Percentiles rank a stretch among this genome's conserved stretches.
phyloP scores from a whole-genome alignment of 2,113 vertebrate genomes.

The Nothobranchius kuhntae region DNA sequence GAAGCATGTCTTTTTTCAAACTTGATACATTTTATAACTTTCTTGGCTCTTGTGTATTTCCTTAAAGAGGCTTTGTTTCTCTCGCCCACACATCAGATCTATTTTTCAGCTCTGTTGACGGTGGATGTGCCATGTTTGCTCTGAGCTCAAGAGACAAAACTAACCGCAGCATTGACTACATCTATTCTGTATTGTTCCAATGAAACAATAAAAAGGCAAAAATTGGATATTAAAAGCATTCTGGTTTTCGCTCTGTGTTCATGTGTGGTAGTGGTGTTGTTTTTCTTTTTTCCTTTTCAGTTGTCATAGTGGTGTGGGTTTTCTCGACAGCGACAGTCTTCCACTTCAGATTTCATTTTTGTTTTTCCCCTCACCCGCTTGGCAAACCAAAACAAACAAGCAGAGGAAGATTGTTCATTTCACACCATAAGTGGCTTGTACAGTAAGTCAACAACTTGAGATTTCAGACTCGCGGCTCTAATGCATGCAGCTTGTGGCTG shows the following conservation, averaged over 20 bases:
- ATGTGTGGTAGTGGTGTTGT: constrained; percentile 63
- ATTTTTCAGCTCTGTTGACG: constrained; percentile 77
- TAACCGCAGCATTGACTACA: constrained; percentile 63
- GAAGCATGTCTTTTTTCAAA: constrained; percentile 78
- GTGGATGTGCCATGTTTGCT: constrained; percentile 70
- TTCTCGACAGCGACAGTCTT: constrained; percentile 75
- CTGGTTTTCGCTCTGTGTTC: constrained; percentile 67
- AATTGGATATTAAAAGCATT: constrained; percentile 72
- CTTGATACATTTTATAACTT: constrained; percentile 78
- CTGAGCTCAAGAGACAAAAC: constrained; percentile 61
- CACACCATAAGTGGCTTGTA: constrained; percentile 92
- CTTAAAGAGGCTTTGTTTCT: constrained; percentile 80
- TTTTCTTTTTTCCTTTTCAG: constrained; percentile 39
- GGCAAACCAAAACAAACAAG: constrained; percentile 81
- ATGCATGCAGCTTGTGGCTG: constrained; percentile 65
- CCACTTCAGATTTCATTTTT: constrained; percentile 80
- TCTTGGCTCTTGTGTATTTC: constrained; percentile 75
- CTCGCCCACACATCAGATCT: constrained; percentile 75
- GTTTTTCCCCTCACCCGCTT: constrained; percentile 92
- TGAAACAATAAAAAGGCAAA: constrained; percentile 75
- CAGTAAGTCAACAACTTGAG: constrained; percentile 90
- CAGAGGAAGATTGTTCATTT: constrained; percentile 97
- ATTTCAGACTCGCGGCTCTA: constrained; percentile 84
- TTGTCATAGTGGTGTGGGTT: constrained; percentile 83
- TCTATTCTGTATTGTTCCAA: constrained; percentile 75